Evolutionary conservation across 2,797 vertebrate genomes (phyloP).

Genomic region (Diplodus puntazzo): DNA sequence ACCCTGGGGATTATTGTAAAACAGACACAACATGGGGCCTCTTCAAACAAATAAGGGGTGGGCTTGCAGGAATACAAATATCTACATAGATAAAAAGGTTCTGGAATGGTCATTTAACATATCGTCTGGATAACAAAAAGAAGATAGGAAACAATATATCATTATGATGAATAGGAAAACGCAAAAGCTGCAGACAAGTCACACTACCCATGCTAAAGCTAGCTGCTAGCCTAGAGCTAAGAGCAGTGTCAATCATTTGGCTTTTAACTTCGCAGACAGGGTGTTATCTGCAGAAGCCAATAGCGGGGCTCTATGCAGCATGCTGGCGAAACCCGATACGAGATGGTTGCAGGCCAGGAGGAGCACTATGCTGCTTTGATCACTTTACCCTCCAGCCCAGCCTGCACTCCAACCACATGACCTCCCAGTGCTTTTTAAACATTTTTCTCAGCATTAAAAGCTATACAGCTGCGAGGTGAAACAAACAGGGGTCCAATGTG

Average conservation of each 20-base stretch:
- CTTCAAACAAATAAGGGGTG: neutral
- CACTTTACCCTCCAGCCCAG: constrained; percentile 32
- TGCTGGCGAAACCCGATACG: constrained; percentile 58
- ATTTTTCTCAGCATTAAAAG: constrained; percentile 4
- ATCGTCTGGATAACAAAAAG: neutral
- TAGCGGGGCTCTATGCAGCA: constrained; percentile 29
- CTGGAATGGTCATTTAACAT: neutral
- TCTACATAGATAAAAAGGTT: neutral
- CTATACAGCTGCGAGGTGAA: neutral
- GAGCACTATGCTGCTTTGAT: constrained; percentile 42
- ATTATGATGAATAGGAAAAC: neutral
- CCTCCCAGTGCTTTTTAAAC: constrained; percentile 24
- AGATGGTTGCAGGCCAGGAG: constrained; percentile 36
- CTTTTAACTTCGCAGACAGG: constrained; percentile 33
- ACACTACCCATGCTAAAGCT: neutral
- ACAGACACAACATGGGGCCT: constrained; percentile 5
- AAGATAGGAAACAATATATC: neutral
- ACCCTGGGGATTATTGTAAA: constrained; percentile 2
- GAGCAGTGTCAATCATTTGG: constrained; percentile 15
- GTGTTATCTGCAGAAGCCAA: constrained; percentile 44
- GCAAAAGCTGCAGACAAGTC: neutral
- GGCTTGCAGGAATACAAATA: neutral
- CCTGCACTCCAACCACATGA: constrained; percentile 36
- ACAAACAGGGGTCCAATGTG: neutral
- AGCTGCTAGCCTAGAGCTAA: constrained; percentile 1